A percentile compares a stretch with the other conserved stretches of the same genome.
Conservation (phyloP, 2,797 vertebrate genomes). For the Poeciliopsis paucimaculata region DNA sequence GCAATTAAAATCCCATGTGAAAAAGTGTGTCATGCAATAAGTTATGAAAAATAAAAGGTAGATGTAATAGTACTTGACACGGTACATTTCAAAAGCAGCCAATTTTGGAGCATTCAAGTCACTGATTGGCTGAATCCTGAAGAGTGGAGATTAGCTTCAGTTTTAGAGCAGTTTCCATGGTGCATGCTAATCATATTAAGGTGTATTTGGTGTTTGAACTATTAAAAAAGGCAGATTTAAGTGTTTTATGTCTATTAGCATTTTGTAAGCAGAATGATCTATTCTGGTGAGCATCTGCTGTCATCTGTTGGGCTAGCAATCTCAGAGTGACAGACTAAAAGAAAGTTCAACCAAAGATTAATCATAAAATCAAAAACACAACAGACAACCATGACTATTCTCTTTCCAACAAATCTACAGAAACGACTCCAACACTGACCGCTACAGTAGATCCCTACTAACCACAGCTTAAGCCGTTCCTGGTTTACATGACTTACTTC, state of each 20-base stretch:
- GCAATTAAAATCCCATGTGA: no score
- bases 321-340: not conserved
- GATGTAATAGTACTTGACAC: not conserved
- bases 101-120: not conserved
- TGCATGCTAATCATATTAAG: not conserved
- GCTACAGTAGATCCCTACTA: not conserved
- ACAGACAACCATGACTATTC: not conserved
- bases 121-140: not conserved
- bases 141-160: not conserved
- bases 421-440: not conserved
- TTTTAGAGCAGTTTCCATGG: not conserved
- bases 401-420: not conserved
- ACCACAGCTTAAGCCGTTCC: not conserved
- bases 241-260: not conserved
- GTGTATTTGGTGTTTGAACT: not conserved
- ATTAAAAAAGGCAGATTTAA: not conserved
- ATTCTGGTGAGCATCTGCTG: not conserved
- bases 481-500: no score
- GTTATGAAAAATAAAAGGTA: not conserved
- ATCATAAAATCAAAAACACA: constrained; percentile 1
- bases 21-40: no score
- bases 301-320: not conserved
- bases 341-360: not conserved
- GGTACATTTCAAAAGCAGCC: not conserved
- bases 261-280: not conserved